Evolutionary conservation across 2,888 invertebrate genomes (phyloP).

Genomic region (Blomia tropicalis): DNA sequence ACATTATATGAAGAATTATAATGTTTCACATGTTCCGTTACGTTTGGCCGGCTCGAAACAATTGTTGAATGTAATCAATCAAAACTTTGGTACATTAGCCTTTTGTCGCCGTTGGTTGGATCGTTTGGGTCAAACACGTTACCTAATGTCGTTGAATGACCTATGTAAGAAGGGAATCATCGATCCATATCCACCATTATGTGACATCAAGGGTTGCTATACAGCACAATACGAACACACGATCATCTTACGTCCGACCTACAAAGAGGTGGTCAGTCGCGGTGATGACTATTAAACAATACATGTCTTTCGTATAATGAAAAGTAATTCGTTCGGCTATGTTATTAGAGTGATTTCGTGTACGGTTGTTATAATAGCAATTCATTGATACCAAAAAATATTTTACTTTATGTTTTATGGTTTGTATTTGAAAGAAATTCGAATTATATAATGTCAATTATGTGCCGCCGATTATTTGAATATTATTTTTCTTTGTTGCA

Average conservation of each 20-base stretch:
- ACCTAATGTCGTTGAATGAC: slow-evolving; percentile 95
- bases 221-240: slow-evolving; percentile 99
- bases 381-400: too few relatives aligned
- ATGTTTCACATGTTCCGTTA: slow-evolving; percentile 71
- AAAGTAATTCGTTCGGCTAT: too few relatives aligned
- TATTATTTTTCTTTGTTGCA: too few relatives aligned
- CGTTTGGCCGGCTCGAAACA: slow-evolving; percentile 81
- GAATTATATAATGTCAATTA: too few relatives aligned
- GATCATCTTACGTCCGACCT: slow-evolving; percentile 84
- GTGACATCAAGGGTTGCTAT: slow-evolving; percentile 90
- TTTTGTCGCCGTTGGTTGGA: slow-evolving; percentile 99
- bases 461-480: too few relatives aligned
- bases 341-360: too few relatives aligned
- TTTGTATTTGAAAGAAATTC: too few relatives aligned
- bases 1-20: slow-evolving; percentile 99
- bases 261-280: slow-evolving; percentile 92
- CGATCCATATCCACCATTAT: slow-evolving; percentile 95
- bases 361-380: too few relatives aligned
- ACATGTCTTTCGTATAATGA: too few relatives aligned
- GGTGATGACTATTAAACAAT: slow-evolving; percentile 83
- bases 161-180: slow-evolving; percentile 92
- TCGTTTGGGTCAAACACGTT: slow-evolving; percentile 85
- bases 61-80: slow-evolving; percentile 76
- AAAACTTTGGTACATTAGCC: slow-evolving; percentile 89
- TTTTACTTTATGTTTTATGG: too few relatives aligned